Base-by-base conservation (phyloP, 2,888 invertebrate species). In the Liodrosophila aerea region DNA sequence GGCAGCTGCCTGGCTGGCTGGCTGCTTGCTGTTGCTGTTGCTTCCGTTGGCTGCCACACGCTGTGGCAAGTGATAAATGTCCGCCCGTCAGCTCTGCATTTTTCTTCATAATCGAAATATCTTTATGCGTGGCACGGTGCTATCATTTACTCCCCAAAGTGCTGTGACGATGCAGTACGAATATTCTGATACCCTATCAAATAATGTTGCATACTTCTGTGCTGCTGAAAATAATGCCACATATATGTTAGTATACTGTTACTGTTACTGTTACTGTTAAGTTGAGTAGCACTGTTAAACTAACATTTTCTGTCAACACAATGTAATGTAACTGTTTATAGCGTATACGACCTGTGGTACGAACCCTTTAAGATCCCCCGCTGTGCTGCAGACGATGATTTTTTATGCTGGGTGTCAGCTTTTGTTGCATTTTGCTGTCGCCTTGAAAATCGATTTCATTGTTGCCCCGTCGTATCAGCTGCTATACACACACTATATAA, bases 21-120 rank as follows among this genome's bases (percentile, higher is more conserved):
- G 18, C 36, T 5, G 15, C 4, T 9, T 9, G 13, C 15, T 9
- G 7, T 9, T 15, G 3, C 7, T 13, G 33, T 8, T 27, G 46
- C 31, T 30, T 22, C 46, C n/a, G 9, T 44, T 4, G 9, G 29
- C 11, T 61, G 57, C 58, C 67, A 54, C 54, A 53, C 49, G 50
- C 36, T 22, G 53, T 31, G 70, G 30, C 53, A 57, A 53, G 76
- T 76, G 80, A 80, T 76, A 80, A 76, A 76, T 76, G 80, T 73
- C 67, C 52, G 50, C 29, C 76, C 59, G 73, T 80, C 76, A 78
- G 61, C 80, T 80, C 56, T 57, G 76, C 66, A 70, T 76, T 76
- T 76, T 80, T 76, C 78, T 80, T 76, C 67, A 76, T 76, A 76
- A 76, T 76, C 75, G 75, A 78, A 78, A 75, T 75, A 78, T 73